Evolutionary conservation across 2,888 invertebrate genomes (phyloP), one percentile per base, ranked within the genome.

Genomic region (Tryphoninae sp.): DNA sequence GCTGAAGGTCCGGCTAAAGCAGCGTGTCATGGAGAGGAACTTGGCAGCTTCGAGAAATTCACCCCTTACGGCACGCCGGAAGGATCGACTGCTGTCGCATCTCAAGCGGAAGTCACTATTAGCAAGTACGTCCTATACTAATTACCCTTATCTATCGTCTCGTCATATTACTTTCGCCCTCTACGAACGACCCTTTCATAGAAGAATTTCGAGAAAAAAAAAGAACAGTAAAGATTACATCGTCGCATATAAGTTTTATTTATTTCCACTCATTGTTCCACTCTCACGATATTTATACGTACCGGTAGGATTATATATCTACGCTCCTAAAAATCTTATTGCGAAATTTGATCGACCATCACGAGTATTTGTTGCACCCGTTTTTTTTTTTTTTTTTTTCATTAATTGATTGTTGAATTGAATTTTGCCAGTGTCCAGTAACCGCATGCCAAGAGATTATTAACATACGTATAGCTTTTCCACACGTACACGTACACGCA

Each of bases 1-100:
- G 93, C 95, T 97, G 94, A 97, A 97, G 94, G 96, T 97, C 93
- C 96, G 97, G 87, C 95, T 97, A 92, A 97, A 97, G 94, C 97
- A 98, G 94, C 97, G 98, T 92, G 98, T 98, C 92, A 96, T 97
- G 94, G 98, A 98, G 93, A 95, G 98, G 87, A 91, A 91, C 87
- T 89, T 91, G 89, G 91, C 91, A 76, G 90, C 88, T 33, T 89
- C 91, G 85, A 96, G 98, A 92, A 96, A 97, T 92, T 98, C 98
- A 92, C 98, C 98, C 88, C 95, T 98, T 93, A 96, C 94, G 89
- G 93, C 95, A 88, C 95, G 96, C 88, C 95, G 98, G 86, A 97
- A 96, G 92, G 95, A 96, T 89, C 94, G 95, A 86, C 94, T 95
- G 91, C 94, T 95, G 89, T 95, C 96, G 92, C 95, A 94, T 89